phyloP scores from a whole-genome alignment of 64 coral and sea anemone genomes.

The Montipora sp. region DNA sequence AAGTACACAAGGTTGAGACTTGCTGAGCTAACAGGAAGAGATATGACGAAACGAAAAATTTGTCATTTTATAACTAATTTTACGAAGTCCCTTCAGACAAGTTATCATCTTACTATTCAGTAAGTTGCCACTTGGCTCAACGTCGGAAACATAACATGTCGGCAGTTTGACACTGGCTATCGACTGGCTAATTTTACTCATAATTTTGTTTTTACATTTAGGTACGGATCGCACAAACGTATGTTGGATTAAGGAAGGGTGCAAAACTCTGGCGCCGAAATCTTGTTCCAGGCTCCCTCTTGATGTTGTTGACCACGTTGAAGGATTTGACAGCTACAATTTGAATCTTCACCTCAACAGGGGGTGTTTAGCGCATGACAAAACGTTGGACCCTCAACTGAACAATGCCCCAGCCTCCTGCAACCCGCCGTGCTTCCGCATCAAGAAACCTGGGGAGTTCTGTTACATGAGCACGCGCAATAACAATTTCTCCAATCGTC shows the following conservation, averaged over 20 bases:
- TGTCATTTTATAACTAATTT: too few species aligned
- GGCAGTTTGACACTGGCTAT: too few species aligned
- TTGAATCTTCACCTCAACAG: constrained; percentile 54
- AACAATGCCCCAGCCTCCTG: constrained; percentile 4
- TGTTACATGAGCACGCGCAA: background rate
- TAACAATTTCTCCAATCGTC: too few species aligned
- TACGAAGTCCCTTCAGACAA: too few species aligned
- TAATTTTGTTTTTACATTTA: background rate
- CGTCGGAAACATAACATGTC: too few species aligned
- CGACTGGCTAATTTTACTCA: too few species aligned
- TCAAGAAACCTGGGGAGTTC: constrained; percentile 17
- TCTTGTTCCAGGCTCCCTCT: constrained; percentile 45
- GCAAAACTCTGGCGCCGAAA: background rate
- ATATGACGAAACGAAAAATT: too few species aligned
- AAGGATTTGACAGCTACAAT: constrained; percentile 20
- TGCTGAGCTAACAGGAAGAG: too few species aligned
- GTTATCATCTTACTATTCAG: too few species aligned
- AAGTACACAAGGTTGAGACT: too few species aligned
- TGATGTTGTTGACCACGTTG: constrained; percentile 46
- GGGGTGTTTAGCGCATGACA: constrained; percentile 7
- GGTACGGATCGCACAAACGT: constrained; percentile 61
- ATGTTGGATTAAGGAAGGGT: constrained; percentile 60
- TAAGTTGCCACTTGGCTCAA: too few species aligned
- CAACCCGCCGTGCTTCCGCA: constrained; percentile 56
- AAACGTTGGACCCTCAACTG: background rate